phyloP scores from a whole-genome alignment of 92 coral and sea anemone species.

The Phenganax stokvisi region DNA sequence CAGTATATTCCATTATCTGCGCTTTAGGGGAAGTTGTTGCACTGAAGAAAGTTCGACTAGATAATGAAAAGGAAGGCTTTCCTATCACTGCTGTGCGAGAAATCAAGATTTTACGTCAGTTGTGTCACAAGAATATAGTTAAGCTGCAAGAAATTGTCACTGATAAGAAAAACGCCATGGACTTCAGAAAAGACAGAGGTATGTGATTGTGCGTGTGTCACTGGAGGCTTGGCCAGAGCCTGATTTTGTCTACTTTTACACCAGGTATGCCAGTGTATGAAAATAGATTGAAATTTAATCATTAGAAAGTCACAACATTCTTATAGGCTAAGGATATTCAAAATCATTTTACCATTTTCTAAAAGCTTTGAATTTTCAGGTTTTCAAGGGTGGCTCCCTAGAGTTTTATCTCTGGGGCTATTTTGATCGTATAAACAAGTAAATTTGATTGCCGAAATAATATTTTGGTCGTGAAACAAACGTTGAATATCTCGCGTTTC shows the following conservation, averaged over 20 bases:
- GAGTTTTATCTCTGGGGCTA: too few relatives aligned
- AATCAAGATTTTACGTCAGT: conserved; percentile 90
- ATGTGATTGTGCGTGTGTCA: neutral
- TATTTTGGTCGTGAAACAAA: too few relatives aligned
- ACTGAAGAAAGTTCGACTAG: conserved; percentile 90
- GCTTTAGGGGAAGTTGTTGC: conserved; percentile 86
- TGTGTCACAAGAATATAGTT: conserved; percentile 87
- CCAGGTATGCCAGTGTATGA: neutral
- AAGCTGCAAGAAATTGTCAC: conserved; percentile 96
- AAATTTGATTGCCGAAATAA: too few relatives aligned
- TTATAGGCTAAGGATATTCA: too few relatives aligned
- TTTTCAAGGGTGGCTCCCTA: too few relatives aligned
- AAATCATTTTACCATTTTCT: too few relatives aligned
- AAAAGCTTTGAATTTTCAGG: too few relatives aligned
- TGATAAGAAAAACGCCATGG: conserved; percentile 94
- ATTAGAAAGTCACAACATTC: too few relatives aligned
- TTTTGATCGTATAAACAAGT: too few relatives aligned
- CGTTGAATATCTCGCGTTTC: too few relatives aligned
- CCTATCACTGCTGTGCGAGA: conserved; percentile 99
- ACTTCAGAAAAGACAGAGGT: conserved; percentile 95
- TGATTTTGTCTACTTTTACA: neutral
- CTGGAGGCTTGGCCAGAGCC: neutral
- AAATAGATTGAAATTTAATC: too few relatives aligned
- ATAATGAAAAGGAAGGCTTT: conserved; percentile 98
- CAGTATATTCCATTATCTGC: neutral